phyloP scores from a whole-genome alignment of 2,113 vertebrate species.

The Callaeas wilsoni region DNA sequence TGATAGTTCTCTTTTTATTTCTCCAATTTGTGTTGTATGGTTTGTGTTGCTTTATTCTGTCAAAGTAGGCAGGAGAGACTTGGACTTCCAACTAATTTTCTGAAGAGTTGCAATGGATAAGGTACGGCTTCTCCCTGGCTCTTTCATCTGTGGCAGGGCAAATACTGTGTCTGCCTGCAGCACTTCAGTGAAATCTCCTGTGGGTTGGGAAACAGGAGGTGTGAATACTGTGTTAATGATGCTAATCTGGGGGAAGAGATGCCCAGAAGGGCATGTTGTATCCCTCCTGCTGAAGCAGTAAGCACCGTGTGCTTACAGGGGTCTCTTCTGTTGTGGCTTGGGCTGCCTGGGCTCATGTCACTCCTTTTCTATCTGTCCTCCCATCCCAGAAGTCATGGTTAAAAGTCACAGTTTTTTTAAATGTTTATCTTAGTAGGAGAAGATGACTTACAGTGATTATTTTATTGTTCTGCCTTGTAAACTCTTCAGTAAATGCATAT shows the following conservation, averaged over 20 bases:
- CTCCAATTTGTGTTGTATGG: neutral
- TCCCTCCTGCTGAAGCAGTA: neutral
- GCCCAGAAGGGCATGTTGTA: neutral
- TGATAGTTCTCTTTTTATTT: neutral
- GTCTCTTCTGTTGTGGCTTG: neutral
- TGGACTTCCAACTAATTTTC: neutral
- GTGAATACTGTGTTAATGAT: neutral
- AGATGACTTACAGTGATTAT: neutral
- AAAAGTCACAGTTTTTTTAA: neutral
- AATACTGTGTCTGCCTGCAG: neutral
- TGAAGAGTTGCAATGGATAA: neutral
- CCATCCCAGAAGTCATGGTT: neutral
- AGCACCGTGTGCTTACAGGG: accelerated
- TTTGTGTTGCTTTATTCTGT: neutral
- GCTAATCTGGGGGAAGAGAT: neutral
- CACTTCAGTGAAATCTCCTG: neutral
- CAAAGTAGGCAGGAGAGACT: neutral
- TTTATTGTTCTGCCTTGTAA: neutral
- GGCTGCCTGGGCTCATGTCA: neutral
- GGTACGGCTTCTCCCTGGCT: neutral
- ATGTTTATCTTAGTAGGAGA: neutral
- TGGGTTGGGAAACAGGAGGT: neutral
- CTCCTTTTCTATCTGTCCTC: neutral
- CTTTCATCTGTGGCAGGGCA: neutral
- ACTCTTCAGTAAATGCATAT: neutral